Evolutionary conservation across 37 sponge, comb jelly and placozoan genomes (phyloP), one percentile per base, ranked within the genome.

Genomic region (Beroe ovata): DNA sequence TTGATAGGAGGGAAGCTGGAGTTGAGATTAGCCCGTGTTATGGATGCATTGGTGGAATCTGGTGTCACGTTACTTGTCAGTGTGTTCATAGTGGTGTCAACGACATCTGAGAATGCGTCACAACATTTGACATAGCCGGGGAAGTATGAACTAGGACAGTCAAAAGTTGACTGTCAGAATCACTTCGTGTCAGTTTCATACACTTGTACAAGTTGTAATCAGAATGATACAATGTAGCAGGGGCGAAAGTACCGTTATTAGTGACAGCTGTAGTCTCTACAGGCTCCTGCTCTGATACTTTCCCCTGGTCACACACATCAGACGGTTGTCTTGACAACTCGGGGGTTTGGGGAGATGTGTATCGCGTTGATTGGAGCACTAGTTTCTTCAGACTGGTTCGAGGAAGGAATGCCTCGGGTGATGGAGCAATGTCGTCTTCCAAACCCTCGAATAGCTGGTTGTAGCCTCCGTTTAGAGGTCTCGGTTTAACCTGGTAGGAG

Each of bases 361-460:
- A 77, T 23, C 54, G 39, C 28, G 39, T 77, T 3, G 84, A 77
- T 39, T 77, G 84, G 6, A 77, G 58, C 19, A 77, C 84, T 25
- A 77, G 54, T 23, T 77, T 77, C 84, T 77, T 77, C 0, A 77
- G 58, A 40, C 84, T 77, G 42, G n/a, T 77, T 0, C 84, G 84
- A 11, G 84, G 84, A 22, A 77, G 58, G 84, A 77, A 77, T 18
- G 84, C 84, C 41, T 77, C 84, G 0, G 84, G 84, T 1, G 84
- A 77, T 0, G 84, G 84, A 21, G 84, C 26, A 21, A 77, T 77
- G 54, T 77, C 84, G 28, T 77, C 84, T 39, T 77, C 84, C 38
- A 77, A 35, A 14, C 84, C 84, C 23, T 77, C 84, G 41, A 77
- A 77, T 40, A 77, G 84, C 54, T 77, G 84, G 58, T 77, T 77